A percentile compares a stretch with the other conserved stretches of the same genome.
These are phyloP conservation scores for Ophiodon elongatus DNA, from an alignment of 2,113 vertebrate genomes.

Conservation along the genomic window DNA sequence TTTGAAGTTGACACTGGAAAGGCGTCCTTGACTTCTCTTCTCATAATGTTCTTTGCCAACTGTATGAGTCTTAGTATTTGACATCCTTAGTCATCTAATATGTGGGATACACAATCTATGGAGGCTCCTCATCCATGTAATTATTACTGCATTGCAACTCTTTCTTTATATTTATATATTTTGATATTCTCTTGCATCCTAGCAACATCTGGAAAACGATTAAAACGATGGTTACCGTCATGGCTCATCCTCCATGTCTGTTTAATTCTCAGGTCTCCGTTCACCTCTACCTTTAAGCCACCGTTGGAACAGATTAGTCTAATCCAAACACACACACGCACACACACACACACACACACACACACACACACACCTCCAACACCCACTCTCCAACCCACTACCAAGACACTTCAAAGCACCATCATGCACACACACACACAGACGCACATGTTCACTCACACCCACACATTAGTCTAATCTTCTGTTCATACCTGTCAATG, in stretches of 20 bases:
- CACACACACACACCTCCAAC: conserved; percentile 2
- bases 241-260: conserved; percentile 28
- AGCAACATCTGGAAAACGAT: conserved; percentile 4
- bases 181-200: background rate
- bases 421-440: conserved; percentile 7
- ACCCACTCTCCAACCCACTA: background rate
- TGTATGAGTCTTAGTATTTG: background rate
- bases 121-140: background rate
- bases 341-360: conserved; percentile 15
- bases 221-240: background rate
- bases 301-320: conserved; percentile 54
- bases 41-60: background rate
- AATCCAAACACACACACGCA: conserved; percentile 38
- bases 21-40: background rate
- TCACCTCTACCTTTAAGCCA: conserved; percentile 34
- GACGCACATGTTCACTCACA: conserved; percentile 16
- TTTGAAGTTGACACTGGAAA: background rate
- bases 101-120: too few species aligned
- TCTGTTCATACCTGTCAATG: conserved; percentile 57
- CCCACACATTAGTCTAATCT: conserved; percentile 62
- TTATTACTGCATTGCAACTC: background rate
- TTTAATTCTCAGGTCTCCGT: conserved; percentile 49
- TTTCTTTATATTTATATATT: background rate
- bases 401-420: conserved; percentile 22
- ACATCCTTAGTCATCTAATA: background rate